Evolutionary conservation across 2,113 vertebrate genomes (phyloP).

Genomic region (Scomber scombrus): DNA sequence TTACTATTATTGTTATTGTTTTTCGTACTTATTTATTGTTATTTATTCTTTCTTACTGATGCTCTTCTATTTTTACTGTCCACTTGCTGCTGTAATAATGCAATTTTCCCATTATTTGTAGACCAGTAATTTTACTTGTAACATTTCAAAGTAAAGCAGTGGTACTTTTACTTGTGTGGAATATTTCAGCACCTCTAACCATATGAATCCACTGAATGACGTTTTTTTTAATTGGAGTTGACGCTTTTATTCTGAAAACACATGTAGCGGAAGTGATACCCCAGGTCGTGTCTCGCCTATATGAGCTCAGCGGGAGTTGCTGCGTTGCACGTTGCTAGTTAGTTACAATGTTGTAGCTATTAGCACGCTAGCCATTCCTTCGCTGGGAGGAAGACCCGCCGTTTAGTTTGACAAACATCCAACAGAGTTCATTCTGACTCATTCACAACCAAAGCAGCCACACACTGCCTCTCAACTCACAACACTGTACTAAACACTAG

Average conservation of each 20-base stretch:
- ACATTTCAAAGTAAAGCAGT: no score
- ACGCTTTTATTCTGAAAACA: conserved; percentile 36
- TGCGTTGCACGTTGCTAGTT: conserved; percentile 79
- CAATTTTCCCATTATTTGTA: no score
- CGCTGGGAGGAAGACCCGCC: conserved; percentile 69
- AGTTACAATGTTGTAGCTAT: conserved; percentile 86
- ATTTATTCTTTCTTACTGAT: no score
- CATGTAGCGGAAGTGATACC: conserved; percentile 30
- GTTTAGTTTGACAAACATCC: conserved; percentile 5
- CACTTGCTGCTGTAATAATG: no score
- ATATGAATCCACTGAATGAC: no score
- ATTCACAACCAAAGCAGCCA: neutral
- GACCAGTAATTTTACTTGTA: no score
- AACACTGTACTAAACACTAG: neutral
- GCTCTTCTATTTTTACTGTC: no score
- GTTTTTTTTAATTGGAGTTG: no score
- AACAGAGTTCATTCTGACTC: neutral
- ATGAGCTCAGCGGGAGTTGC: conserved; percentile 6
- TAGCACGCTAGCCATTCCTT: conserved; percentile 79
- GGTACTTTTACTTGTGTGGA: no score
- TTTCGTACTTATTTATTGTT: no score
- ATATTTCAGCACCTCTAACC: no score
- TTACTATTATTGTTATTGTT: no score
- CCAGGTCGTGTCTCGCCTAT: conserved; percentile 21
- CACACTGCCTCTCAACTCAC: neutral